Conservation (phyloP, 2,113 vertebrate genomes). For the Neotoma lepida region DNA sequence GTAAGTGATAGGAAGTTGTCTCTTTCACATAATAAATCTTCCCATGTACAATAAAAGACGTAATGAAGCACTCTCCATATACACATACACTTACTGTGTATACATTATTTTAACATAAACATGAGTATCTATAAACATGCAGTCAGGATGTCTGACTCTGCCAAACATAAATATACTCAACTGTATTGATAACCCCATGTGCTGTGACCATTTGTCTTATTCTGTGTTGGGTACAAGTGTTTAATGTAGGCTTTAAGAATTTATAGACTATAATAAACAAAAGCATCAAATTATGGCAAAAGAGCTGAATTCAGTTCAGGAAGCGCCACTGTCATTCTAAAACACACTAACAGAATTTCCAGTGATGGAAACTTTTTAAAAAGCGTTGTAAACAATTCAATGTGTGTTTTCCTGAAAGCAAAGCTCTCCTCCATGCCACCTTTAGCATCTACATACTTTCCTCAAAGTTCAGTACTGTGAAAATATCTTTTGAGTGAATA, state of each 20-base stretch:
- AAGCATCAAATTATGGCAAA: background rate
- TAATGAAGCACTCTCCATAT: conserved; percentile 63
- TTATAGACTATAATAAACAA: conserved; percentile 45
- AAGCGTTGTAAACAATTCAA: background rate
- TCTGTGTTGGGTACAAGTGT: conserved; percentile 41
- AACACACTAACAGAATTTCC: background rate
- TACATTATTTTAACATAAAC: conserved; percentile 76
- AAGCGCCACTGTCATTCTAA: background rate
- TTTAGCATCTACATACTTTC: background rate
- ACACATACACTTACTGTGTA: conserved; percentile 66
- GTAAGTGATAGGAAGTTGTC: conserved; percentile 54
- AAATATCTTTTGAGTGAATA: background rate
- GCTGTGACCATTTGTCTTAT: conserved; percentile 61
- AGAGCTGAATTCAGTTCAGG: conserved; percentile 35
- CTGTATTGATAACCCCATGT: conserved; percentile 72
- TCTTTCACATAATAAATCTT: conserved; percentile 67
- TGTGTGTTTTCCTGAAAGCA: background rate
- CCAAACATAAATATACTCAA: conserved; percentile 69
- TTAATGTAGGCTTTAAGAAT: conserved; percentile 61
- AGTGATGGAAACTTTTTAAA: background rate
- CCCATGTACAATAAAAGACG: conserved; percentile 43
- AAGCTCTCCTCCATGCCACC: background rate
- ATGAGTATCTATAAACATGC: conserved; percentile 67
- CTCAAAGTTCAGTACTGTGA: background rate
- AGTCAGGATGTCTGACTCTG: conserved; percentile 68